phyloP scores from a whole-genome alignment of 2,888 invertebrate genomes.

The Rhorus exstirpatorius region DNA sequence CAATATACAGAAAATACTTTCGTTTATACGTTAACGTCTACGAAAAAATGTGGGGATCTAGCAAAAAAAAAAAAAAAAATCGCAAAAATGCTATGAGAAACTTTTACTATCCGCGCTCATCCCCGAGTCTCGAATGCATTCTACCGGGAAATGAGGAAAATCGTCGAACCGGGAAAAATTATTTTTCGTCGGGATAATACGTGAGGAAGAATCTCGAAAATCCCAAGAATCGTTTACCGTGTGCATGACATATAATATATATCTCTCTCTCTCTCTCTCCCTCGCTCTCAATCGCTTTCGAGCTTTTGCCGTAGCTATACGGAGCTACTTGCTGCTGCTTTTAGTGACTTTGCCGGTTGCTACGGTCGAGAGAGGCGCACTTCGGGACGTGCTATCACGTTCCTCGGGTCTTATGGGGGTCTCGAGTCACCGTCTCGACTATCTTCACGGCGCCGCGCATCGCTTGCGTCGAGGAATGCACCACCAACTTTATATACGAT shows the following conservation, averaged over 20 bases:
- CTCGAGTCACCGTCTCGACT: conserved; percentile 69
- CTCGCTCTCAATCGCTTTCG: conserved; percentile 17
- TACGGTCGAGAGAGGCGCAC: conserved; percentile 36
- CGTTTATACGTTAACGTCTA: neutral
- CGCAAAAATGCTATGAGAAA: conserved; percentile 37
- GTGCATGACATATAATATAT: conserved; percentile 56
- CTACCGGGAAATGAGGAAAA: conserved; percentile 40
- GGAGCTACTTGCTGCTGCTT: conserved; percentile 43
- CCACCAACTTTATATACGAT: conserved; percentile 73
- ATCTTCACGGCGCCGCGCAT: conserved; percentile 79
- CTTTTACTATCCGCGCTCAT: conserved; percentile 6
- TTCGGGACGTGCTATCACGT: conserved; percentile 75
- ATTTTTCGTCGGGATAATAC: conserved; percentile 55
- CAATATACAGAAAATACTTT: too few species aligned
- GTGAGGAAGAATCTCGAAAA: conserved; percentile 47
- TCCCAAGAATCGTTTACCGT: conserved; percentile 50
- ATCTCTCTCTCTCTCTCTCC: conserved; percentile 20
- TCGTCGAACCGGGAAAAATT: conserved; percentile 56
- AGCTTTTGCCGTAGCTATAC: conserved; percentile 37
- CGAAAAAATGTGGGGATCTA: neutral
- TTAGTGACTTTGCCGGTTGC: conserved; percentile 49
- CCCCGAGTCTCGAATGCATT: conserved; percentile 31
- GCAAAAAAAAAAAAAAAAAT: conserved; percentile 20
- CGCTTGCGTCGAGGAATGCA: conserved; percentile 81
- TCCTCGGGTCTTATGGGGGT: conserved; percentile 78